Conservation (phyloP, 2,797 vertebrate genomes). For the Lagocephalus sceleratus region DNA sequence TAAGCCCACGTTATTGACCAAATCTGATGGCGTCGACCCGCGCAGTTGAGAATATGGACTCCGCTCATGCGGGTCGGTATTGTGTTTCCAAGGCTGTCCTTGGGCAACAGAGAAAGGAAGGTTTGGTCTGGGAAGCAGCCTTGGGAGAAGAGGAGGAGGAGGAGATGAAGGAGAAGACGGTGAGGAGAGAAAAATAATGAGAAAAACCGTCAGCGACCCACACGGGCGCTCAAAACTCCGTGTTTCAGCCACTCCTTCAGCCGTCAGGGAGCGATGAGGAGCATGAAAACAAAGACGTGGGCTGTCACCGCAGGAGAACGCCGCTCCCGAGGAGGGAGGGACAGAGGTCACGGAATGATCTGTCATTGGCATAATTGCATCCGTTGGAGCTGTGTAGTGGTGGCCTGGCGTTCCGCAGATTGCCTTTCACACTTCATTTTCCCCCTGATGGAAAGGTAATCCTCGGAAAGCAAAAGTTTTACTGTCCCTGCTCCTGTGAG, state of each 20-base stretch:
- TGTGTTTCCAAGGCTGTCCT: slow-evolving; percentile 9
- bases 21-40: background rate
- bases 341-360: slow-evolving; percentile 75
- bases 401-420: slow-evolving; percentile 60
- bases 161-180: slow-evolving; percentile 11
- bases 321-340: slow-evolving; percentile 48
- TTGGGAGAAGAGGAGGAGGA: slow-evolving; percentile 41
- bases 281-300: slow-evolving; percentile 57
- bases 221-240: slow-evolving; percentile 23
- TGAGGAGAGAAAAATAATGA: slow-evolving; percentile 34
- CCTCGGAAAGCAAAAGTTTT: slow-evolving; percentile 64
- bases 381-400: slow-evolving; percentile 59
- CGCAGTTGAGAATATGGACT: slow-evolving; percentile 13
- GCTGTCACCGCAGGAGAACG: slow-evolving; percentile 39
- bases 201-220: slow-evolving; percentile 31
- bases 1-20: too few relatives aligned
- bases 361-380: slow-evolving; percentile 77
- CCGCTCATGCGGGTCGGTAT: too few relatives aligned
- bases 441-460: slow-evolving; percentile 73
- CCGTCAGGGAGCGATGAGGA: slow-evolving; percentile 38
- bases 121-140: slow-evolving; percentile 75
- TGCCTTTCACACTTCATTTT: slow-evolving; percentile 78
- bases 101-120: slow-evolving; percentile 65
- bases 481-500: slow-evolving; percentile 32
- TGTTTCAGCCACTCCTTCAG: slow-evolving; percentile 25